phyloP scores from a whole-genome alignment of 2,888 invertebrate species.

The Orthosia incerta region DNA sequence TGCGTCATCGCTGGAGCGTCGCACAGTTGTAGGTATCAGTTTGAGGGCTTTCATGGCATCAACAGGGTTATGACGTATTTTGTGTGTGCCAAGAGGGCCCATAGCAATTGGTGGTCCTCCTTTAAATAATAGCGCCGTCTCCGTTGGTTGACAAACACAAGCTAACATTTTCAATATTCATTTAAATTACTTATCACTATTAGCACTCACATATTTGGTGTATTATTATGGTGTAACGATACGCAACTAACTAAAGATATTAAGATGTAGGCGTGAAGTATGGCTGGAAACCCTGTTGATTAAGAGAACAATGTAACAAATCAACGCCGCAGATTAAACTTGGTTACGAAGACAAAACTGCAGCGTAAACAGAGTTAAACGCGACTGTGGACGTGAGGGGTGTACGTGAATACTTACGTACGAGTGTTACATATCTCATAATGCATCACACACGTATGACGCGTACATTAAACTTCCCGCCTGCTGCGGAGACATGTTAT shows the following conservation, averaged over 20 bases:
- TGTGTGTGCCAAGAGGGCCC: constrained; percentile 89
- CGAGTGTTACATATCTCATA: constrained; percentile 39
- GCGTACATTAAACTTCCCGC: constrained; percentile 57
- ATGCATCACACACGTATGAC: constrained; percentile 43
- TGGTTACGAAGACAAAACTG: constrained; percentile 22
- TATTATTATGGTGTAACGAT: constrained; percentile 52
- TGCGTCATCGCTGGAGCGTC: constrained; percentile 77
- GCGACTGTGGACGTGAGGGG: constrained; percentile 28
- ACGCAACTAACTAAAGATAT: constrained; percentile 28
- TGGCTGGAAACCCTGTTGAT: constrained; percentile 72
- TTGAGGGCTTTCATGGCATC: constrained; percentile 83
- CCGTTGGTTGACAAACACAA: constrained; percentile 93
- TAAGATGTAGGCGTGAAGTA: constrained; percentile 36
- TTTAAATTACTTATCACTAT: constrained; percentile 77
- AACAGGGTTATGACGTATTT: constrained; percentile 81
- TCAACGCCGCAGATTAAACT: constrained; percentile 15
- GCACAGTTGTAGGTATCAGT: constrained; percentile 78
- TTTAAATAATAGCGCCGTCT: constrained; percentile 90
- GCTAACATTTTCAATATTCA: constrained; percentile 91
- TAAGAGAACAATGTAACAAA: constrained; percentile 19
- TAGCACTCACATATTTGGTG: constrained; percentile 83
- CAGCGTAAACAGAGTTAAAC: constrained; percentile 22
- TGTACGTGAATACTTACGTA: constrained; percentile 27
- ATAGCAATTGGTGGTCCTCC: constrained; percentile 89
- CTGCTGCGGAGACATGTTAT: constrained; percentile 46